Conservation (phyloP, 2,888 invertebrate species). For the Coecobrya sp. region DNA sequence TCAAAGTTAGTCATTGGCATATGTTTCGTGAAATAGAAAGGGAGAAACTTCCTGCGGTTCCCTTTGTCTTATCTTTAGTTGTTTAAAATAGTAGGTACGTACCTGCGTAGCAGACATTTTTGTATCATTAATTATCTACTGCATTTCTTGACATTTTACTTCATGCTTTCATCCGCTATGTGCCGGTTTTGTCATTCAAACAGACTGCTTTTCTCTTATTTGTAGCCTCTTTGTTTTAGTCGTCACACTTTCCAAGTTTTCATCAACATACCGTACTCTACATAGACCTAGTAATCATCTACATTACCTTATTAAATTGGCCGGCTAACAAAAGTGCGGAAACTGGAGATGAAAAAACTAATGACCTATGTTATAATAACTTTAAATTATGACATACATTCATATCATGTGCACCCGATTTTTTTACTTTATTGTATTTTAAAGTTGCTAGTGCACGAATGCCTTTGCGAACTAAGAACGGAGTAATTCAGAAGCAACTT, state of each 20-base stretch:
- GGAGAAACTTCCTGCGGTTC: conserved; percentile 41
- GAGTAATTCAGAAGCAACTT: conserved; percentile 19
- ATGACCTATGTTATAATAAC: neutral
- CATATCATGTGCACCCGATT: neutral
- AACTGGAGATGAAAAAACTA: neutral
- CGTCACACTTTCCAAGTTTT: conserved; percentile 62
- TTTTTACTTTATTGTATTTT: neutral
- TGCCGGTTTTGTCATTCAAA: neutral
- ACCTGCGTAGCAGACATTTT: neutral
- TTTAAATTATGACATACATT: neutral
- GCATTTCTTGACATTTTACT: neutral
- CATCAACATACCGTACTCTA: neutral
- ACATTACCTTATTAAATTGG: too few species aligned
- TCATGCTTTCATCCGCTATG: conserved; percentile 30
- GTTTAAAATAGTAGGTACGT: neutral
- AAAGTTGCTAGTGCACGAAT: too few species aligned
- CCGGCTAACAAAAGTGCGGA: neutral
- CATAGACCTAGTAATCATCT: too few species aligned
- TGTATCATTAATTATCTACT: conserved; percentile 47
- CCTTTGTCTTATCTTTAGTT: neutral
- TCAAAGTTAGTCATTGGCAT: conserved; percentile 7
- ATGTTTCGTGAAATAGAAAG: conserved; percentile 45
- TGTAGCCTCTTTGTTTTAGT: neutral
- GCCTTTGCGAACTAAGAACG: neutral
- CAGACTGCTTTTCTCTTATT: neutral